Conservation (phyloP, 2,888 invertebrate genomes). For the Drosophila setosimentum region DNA sequence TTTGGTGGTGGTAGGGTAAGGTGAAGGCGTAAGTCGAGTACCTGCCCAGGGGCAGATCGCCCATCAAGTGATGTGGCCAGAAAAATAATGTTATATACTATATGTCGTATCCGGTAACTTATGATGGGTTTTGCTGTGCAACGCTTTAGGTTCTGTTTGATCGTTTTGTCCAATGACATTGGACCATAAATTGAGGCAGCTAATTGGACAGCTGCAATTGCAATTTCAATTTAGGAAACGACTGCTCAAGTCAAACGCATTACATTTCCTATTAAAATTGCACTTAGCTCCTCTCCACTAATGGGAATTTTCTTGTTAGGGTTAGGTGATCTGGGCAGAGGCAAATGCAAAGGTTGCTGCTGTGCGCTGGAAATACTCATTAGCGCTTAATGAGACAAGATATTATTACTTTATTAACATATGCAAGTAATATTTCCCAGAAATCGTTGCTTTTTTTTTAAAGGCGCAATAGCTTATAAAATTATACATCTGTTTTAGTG, state of each 20-base stretch:
- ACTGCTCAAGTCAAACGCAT: conserved; percentile 6
- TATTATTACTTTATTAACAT: neutral
- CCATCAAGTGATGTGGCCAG: conserved; percentile 29
- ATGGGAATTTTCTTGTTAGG: neutral
- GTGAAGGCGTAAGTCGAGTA: conserved; percentile 24
- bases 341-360: conserved; percentile 4
- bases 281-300: conserved; percentile 9
- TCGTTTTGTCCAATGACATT: conserved; percentile 55
- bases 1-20: neutral
- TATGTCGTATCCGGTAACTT: conserved; percentile 42
- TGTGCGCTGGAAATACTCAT: conserved; percentile 7
- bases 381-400: conserved; percentile 18
- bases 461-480: neutral
- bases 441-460: neutral
- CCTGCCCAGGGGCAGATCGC: conserved; percentile 46
- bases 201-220: conserved; percentile 36
- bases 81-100: conserved; percentile 23
- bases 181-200: conserved; percentile 20
- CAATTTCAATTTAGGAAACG: neutral
- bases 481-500: neutral
- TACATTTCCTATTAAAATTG: conserved; percentile 7
- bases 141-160: conserved; percentile 34
- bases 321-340: neutral
- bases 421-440: neutral
- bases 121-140: conserved; percentile 9